Conservation (phyloP, 1,140 invertebrate genomes). For the Lamellibrachia luymesi region DNA sequence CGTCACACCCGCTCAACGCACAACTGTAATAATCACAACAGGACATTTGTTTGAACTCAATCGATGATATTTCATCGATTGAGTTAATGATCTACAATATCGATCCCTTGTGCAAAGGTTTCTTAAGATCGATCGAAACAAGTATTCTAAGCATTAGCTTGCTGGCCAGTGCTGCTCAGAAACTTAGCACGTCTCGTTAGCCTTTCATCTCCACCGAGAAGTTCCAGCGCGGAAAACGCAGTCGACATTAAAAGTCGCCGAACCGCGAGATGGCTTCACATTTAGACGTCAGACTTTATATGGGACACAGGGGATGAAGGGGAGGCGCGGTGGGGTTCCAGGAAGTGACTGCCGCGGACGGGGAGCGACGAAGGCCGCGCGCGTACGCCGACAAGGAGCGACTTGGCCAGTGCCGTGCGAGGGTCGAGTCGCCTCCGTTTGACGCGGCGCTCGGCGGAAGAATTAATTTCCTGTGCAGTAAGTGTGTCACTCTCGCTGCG, state of each 20-base stretch:
- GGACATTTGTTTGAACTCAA: too few species aligned
- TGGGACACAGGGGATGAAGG: background rate
- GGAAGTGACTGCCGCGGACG: background rate
- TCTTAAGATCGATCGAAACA: too few species aligned
- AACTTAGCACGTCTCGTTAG: background rate
- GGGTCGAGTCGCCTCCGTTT: background rate
- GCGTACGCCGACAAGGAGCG: too few species aligned
- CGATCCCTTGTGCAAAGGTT: too few species aligned
- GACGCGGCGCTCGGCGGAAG: background rate
- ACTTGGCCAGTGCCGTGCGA: background rate
- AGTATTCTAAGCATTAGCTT: too few species aligned
- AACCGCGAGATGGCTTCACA: background rate
- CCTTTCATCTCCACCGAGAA: background rate
- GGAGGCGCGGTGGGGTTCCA: background rate
- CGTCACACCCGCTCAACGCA: too few species aligned
- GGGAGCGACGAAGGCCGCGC: background rate
- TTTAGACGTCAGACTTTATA: background rate
- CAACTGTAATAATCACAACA: too few species aligned
- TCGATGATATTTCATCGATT: too few species aligned
- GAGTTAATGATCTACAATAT: too few species aligned
- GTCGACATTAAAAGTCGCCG: background rate
- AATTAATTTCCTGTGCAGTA: background rate
- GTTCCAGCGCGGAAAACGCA: background rate
- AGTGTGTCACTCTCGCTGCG: background rate
- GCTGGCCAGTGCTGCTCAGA: too few species aligned